Conservation (phyloP, 2,113 vertebrate species). For the Hemiprocne comata region DNA sequence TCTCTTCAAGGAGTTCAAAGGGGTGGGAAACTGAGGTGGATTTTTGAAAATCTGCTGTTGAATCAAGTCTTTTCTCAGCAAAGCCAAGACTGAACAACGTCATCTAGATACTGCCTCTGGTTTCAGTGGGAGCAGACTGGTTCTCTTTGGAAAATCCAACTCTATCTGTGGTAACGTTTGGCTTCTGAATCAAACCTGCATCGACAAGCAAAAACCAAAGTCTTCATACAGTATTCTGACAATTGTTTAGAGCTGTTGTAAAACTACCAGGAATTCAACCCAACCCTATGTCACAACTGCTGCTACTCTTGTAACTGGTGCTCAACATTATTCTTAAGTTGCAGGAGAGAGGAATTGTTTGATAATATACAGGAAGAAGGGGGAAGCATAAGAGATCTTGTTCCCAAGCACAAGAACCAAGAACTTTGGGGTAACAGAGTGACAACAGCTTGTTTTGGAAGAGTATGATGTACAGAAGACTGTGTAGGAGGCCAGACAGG, state of each 20-base stretch:
- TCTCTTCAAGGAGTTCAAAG: neutral
- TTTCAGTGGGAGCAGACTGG: neutral
- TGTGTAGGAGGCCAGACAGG: neutral
- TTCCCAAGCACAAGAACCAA: neutral
- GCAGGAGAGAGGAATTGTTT: neutral
- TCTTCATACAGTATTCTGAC: too few relatives aligned
- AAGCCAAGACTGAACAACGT: neutral
- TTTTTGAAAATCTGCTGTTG: neutral
- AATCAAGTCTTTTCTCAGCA: neutral
- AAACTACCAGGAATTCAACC: neutral
- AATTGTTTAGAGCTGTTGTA: neutral
- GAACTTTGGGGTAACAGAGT: neutral
- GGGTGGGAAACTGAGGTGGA: neutral
- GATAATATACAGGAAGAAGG: neutral
- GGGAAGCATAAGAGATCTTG: neutral
- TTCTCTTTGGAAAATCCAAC: neutral
- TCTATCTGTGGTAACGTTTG: neutral
- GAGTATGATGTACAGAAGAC: neutral
- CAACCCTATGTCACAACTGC: neutral
- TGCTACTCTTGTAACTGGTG: neutral
- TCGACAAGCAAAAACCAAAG: neutral
- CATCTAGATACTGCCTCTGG: neutral
- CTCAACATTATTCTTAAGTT: neutral
- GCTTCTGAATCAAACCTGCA: neutral
- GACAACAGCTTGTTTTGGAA: neutral